Conservation (phyloP, 2,113 vertebrate genomes). For the Cariama cristata region DNA sequence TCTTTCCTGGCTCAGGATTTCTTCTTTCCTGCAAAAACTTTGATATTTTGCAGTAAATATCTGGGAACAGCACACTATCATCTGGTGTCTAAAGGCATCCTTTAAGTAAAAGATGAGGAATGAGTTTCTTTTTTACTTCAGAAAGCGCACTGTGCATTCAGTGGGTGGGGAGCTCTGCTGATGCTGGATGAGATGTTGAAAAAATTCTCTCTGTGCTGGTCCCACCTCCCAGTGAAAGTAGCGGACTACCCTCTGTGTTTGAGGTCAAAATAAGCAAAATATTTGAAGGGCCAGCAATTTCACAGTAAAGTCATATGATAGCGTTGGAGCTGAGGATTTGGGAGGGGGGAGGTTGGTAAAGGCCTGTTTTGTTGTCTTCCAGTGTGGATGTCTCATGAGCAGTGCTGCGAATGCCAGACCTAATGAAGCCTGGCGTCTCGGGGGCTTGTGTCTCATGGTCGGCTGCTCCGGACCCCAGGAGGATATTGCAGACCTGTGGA, state of each 20-base stretch:
- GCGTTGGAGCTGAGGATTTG: background rate
- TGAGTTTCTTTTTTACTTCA: background rate
- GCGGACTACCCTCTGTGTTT: background rate
- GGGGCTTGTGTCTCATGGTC: background rate
- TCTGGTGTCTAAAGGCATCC: background rate
- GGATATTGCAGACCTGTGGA: background rate
- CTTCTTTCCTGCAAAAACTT: background rate
- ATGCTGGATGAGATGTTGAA: background rate
- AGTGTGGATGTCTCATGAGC: background rate
- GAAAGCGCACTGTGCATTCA: background rate
- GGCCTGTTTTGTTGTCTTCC: background rate
- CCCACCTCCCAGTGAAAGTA: background rate
- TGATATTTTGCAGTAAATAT: background rate
- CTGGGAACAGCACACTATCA: background rate
- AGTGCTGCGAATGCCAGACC: background rate
- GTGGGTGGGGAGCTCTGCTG: background rate
- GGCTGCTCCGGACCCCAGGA: background rate
- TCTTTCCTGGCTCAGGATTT: background rate
- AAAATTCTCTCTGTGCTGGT: background rate
- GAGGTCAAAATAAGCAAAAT: background rate
- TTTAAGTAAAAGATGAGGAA: background rate
- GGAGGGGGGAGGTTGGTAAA: background rate
- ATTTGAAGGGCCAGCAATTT: background rate
- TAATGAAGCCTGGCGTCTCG: background rate
- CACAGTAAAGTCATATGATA: rapidly evolving